phyloP scores from a whole-genome alignment of 53 echinoderm and acorn worm species.

The Crossaster papposus region DNA sequence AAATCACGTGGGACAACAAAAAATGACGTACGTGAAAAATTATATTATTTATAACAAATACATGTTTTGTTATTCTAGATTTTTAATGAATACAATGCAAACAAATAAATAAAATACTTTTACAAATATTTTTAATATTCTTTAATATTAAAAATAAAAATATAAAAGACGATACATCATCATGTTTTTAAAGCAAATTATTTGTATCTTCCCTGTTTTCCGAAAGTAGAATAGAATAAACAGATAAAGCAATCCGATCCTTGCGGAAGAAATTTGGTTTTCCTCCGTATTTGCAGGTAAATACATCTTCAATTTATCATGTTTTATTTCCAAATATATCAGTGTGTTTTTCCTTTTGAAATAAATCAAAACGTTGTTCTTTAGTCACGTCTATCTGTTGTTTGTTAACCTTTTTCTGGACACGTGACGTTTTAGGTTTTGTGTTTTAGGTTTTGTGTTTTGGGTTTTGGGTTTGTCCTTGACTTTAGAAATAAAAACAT shows the following conservation, averaged over 20 bases:
- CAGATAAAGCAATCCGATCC: not conserved
- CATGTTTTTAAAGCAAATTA: too few species aligned
- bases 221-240: not conserved
- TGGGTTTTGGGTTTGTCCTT: not conserved
- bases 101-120: too few species aligned
- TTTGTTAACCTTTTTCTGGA: not conserved
- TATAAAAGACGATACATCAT: too few species aligned
- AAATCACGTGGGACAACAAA: slow-evolving; percentile 54
- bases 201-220: not conserved
- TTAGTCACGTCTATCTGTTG: not conserved
- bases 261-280: not conserved
- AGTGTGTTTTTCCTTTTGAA: not conserved
- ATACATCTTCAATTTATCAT: not conserved
- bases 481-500: not conserved
- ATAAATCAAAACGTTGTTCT: not conserved
- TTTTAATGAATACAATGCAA: too few species aligned
- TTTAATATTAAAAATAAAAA: too few species aligned
- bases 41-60: not conserved
- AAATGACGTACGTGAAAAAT: slow-evolving; percentile 5
- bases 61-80: too few species aligned
- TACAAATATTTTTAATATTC: too few species aligned
- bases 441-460: too few species aligned
- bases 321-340: not conserved
- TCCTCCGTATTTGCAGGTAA: not conserved
- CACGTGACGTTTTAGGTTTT: too few species aligned